Base-by-base conservation (phyloP, 2,888 invertebrate genomes). In the Noctua pronuba region DNA sequence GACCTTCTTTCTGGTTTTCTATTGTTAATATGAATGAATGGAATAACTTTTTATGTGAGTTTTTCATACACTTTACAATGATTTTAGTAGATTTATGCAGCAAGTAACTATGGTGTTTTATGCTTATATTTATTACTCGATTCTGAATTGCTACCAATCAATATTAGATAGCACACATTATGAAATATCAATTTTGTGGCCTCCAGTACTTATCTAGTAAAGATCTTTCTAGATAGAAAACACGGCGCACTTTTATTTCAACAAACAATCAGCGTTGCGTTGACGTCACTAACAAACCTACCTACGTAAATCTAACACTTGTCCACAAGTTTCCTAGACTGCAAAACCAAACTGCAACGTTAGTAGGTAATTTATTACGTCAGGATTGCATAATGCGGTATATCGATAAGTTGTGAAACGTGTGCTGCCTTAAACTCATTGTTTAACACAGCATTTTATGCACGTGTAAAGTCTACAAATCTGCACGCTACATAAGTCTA, bases 361-460 rank as follows among this genome's bases (percentile, higher is more conserved):
- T 80, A 73, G 72, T 24, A 77, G 79, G 77, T 78, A 84, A 77
- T 84, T 77, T 83, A 60, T 66, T 85, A 87, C 92, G 92, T 92
- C 91, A 91, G 78, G 31, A 79, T 92, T 92, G 91, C 91, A 90
- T 91, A 91, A 89, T 84, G 78, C 81, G 62, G 82, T 87, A 89
- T 91, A 90, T 90, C 90, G 88, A 83, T 80, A 84, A 66, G 79
- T 88, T 87, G 83, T 85, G 88, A 90, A 90, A 90, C 84, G 80
- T 79, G 87, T 88, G 77, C 74, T 75, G 82, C 68, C 75, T 46
- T 84, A 75, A 66, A 85, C 75, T 82, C 82, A 86, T 89, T 88
- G 89, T 89, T 89, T 75, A 67, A 76, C 79, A 78, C 77, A 65
- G 67, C 41, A 83, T 86, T 90, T 84, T 73, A 86, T 85, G 77